Evolutionary conservation across 1,140 invertebrate species (phyloP).

Genomic region (Aphaenogaster floridana): DNA sequence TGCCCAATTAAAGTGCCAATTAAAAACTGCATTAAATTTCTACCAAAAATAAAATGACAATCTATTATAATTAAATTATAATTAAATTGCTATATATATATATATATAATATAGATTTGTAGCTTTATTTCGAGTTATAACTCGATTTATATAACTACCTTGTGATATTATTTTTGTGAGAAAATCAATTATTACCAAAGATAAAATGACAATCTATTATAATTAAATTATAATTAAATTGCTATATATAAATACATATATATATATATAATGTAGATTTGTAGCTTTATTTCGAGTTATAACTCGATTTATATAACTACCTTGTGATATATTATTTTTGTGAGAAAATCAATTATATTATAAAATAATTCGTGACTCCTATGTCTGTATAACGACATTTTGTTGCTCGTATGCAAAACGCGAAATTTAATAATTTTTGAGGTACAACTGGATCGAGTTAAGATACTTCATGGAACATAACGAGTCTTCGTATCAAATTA

Average conservation of each 20-base stretch:
- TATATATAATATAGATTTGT: no score
- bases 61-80: no score
- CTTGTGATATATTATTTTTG: background rate
- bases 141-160: no score
- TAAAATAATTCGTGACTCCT: background rate
- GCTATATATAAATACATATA: background rate
- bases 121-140: no score
- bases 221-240: background rate
- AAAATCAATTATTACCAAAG: background rate
- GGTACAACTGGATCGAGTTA: slow-evolving; percentile 5
- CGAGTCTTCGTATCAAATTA: slow-evolving; percentile 17
- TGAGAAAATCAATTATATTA: background rate
- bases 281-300: background rate
- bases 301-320: background rate
- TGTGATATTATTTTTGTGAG: no score
- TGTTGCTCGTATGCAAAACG: background rate
- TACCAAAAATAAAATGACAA: no score
- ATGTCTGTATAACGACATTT: background rate
- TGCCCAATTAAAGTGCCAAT: no score
- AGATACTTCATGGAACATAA: background rate
- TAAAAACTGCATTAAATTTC: no score
- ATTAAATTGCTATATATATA: no score
- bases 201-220: background rate
- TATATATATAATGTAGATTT: background rate
- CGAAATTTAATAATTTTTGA: slow-evolving; percentile 16